Base-by-base conservation (phyloP, 1,140 invertebrate species). In the Oedothorax gibbosus region DNA sequence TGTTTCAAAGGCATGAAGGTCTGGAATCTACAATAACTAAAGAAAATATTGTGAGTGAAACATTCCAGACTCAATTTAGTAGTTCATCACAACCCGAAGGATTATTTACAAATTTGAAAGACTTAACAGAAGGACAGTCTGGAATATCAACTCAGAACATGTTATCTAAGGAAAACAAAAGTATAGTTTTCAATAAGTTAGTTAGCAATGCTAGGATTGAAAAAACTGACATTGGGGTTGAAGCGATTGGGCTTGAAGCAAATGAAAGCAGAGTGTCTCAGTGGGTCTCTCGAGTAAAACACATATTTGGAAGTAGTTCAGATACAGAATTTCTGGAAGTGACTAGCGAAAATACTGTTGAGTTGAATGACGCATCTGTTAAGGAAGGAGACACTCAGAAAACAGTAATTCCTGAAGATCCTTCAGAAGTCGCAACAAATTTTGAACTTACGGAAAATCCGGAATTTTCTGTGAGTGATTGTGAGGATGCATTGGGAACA, bases 121-220 rank as follows among this genome's bases (percentile, higher is more conserved):
- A 69, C 18, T 53, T 73, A 75, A 94, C 96, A 89, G 91, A 91
- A 85, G 93, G 93, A 87, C 90, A 92, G 14, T 18, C 18, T 71
- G 18, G 20, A 18, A 15, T 14, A 15, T 18, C 12, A 50, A 56
- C 5, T 81, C 21, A 85, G 64, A 86, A 87, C 77, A 66, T 50
- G 57, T 11, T 54, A 89, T 89, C 72, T 89, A 84, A 88, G 64
- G 71, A 83, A 87, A 86, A 89, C n/a, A 91, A 91, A 88, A 86
- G 87, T 60, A 86, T 90, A 66, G 87, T 86, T 54, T 84, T 84
- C 35, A 84, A 66, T 57, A 84, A 84, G 51, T 75, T 84, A n/a
- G 75, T 49, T 15, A 73, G 69, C 21, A 56, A 76, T 18, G 53
- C 72, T 65, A 66, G 20, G 57, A 50, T 57, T 49, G 71, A 54